Evolutionary conservation across 2,797 vertebrate species (phyloP), one percentile per base, ranked within the genome.

Genomic region (Lacerta viridis): DNA sequence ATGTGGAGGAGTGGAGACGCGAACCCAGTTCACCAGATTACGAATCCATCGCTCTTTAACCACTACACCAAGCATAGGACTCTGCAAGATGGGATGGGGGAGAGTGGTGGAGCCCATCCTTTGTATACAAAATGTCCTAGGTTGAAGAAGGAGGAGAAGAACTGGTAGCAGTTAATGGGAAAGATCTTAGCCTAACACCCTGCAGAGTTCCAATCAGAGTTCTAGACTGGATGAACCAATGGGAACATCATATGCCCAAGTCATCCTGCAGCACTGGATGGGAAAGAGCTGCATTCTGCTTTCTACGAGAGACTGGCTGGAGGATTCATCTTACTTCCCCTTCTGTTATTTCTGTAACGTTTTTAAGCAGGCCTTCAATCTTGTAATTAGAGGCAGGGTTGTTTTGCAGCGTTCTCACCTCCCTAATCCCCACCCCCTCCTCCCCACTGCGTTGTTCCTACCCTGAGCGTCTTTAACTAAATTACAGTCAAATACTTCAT

Each of bases 401-500:
- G 76, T 91, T 43, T 90, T 20, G 50, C 3, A 72, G 15, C 10
- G 4, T 76, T 59, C 25, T 23, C 59, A 87, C 88, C 91, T 75
- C 75, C 80, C 82, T 89, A n/a, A 76, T 88, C 61, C 59, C 87
- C 89, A 74, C 89, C 81, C 87, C 39, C 55, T 93, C 75, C 80
- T 89, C 87, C 87, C 17, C 87, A 90, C 91, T 50, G 69, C 50
- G 50, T 61, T 90, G 88, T 95, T 96, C 94, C 93, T 95, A 95
- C 96, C 94, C 91, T 91, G 89, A 83, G 84, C 91, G 89, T 97
- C 95, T 96, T 96, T 96, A 96, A 96, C 90, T 92, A 96, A 96
- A 96, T 97, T 96, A 96, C 89, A 95, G 95, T 94, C 94, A 96
- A 97, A 96, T 95, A 94, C 95, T 96, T 96, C 95, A 95, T 97